phyloP scores from a whole-genome alignment of 2,797 vertebrate genomes.

The Florisuga fusca region DNA sequence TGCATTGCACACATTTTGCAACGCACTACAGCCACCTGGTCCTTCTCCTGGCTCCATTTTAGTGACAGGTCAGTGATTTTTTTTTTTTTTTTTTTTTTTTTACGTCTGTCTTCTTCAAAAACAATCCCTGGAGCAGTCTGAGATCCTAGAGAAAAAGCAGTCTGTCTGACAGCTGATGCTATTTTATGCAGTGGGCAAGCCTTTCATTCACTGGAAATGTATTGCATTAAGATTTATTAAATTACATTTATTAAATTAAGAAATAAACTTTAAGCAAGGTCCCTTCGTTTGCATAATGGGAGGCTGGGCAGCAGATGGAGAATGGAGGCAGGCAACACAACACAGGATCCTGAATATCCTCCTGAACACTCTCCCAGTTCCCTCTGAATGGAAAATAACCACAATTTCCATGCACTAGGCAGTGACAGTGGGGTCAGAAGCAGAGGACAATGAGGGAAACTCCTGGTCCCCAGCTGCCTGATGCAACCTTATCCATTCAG shows the following conservation, averaged over 20 bases:
- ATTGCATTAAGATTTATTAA: constrained; percentile 67
- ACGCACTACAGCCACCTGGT: not conserved
- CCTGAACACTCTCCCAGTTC: not conserved
- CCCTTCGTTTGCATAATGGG: constrained; percentile 61
- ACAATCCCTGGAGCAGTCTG: constrained; percentile 9
- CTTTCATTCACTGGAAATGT: constrained; percentile 52
- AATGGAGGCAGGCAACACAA: constrained; percentile 48
- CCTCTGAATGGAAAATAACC: constrained; percentile 12
- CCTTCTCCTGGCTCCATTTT: not conserved
- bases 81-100: not conserved
- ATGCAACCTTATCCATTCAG: not conserved
- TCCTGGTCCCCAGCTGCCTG: not conserved
- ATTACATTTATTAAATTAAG: constrained; percentile 72
- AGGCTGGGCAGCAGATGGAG: constrained; percentile 65
- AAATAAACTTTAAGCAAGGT: constrained; percentile 57
- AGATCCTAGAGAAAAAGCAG: not conserved
- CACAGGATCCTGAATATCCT: constrained; percentile 10
- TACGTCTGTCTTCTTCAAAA: not conserved
- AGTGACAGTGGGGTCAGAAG: not conserved
- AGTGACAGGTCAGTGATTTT: not conserved
- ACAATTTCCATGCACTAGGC: not conserved
- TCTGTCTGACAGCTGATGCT: constrained; percentile 62
- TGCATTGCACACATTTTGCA: not conserved
- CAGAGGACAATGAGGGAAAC: not conserved
- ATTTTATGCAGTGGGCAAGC: constrained; percentile 30